These are phyloP conservation scores for Lycophotia porphyrea DNA, from an alignment of 2,888 invertebrate species.

Conservation along the genomic window DNA sequence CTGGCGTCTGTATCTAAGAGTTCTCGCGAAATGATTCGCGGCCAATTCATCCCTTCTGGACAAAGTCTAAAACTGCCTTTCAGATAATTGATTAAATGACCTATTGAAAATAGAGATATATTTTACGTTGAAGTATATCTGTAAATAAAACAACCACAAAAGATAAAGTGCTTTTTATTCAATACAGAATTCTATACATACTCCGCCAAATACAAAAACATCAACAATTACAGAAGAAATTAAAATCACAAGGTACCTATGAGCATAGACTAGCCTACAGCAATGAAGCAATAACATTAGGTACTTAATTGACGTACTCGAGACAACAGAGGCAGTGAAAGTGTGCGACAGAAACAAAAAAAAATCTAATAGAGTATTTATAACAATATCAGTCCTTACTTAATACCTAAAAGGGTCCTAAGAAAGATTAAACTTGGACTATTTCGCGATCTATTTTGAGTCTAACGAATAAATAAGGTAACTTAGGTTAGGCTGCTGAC, in stretches of 20 bases:
- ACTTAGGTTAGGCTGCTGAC: constrained; percentile 74
- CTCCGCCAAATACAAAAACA: constrained; percentile 86
- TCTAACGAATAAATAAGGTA: constrained; percentile 83
- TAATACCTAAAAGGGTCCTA: constrained; percentile 80
- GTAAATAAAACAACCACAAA: constrained; percentile 74
- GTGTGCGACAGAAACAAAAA: constrained; percentile 64
- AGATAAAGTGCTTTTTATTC: constrained; percentile 88
- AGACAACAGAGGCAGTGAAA: constrained; percentile 78
- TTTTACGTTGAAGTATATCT: background rate
- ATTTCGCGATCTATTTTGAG: constrained; percentile 74
- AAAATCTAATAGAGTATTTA: constrained; percentile 77
- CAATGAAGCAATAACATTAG: constrained; percentile 69
- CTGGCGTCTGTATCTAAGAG: no score
- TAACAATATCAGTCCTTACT: constrained; percentile 88
- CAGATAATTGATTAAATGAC: background rate
- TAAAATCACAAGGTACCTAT: constrained; percentile 75
- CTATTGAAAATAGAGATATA: no score
- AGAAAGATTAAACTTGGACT: constrained; percentile 66
- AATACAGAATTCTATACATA: constrained; percentile 87
- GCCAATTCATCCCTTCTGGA: no score
- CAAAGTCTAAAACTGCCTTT: no score
- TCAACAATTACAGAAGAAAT: constrained; percentile 83
- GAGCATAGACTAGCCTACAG: constrained; percentile 69
- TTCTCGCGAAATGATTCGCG: no score
- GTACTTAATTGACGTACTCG: constrained; percentile 72